phyloP scores from a whole-genome alignment of 2,888 invertebrate species.

The Holacanthella duospinosa region DNA sequence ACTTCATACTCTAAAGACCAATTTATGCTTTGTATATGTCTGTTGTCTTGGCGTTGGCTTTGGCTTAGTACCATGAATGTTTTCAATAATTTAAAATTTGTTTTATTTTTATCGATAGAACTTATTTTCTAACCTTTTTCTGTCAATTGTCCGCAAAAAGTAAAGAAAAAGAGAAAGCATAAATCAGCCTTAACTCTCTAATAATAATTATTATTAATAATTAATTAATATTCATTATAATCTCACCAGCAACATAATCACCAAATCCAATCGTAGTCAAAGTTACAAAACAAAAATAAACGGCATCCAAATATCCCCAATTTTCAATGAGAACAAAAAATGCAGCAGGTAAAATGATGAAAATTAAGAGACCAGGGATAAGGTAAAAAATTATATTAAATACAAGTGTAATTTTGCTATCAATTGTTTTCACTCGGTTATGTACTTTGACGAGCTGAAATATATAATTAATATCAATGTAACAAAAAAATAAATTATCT shows the following conservation, averaged over 20 bases:
- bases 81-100: not conserved
- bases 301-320: constrained; percentile 72
- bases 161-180: not conserved
- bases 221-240: too few relatives aligned
- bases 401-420: constrained; percentile 57
- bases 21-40: too few relatives aligned
- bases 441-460: constrained; percentile 63
- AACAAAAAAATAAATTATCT: too few relatives aligned
- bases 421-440: constrained; percentile 56
- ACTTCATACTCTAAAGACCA: too few relatives aligned
- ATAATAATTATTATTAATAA: too few relatives aligned
- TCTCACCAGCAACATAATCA: constrained; percentile 77
- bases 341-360: constrained; percentile 74
- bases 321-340: constrained; percentile 73
- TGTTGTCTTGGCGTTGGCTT: too few relatives aligned
- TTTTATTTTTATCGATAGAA: too few relatives aligned
- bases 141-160: too few relatives aligned
- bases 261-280: constrained; percentile 84
- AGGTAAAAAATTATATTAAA: constrained; percentile 71
- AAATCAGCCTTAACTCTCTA: too few relatives aligned
- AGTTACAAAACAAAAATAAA: constrained; percentile 80
- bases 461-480: not conserved
- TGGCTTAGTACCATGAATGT: too few relatives aligned
- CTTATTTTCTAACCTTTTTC: too few relatives aligned
- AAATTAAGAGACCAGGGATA: constrained; percentile 78